A percentile compares a stretch with the other conserved stretches of the same genome.
These are phyloP conservation scores for Hippopotamus amphibius DNA, from an alignment of 2,113 vertebrate species.

Conservation along the genomic window DNA sequence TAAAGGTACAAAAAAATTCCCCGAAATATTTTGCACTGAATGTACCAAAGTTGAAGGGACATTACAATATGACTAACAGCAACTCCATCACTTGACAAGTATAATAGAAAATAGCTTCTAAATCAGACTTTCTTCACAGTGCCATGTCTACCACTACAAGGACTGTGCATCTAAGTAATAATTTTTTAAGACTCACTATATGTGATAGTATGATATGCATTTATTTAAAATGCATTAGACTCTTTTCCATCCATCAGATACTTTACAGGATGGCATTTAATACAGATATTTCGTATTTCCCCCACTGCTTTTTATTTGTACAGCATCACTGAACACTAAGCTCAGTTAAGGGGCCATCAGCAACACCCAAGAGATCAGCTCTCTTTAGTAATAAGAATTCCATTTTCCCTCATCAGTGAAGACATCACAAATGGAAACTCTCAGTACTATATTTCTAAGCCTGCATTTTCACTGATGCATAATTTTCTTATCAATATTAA, in stretches of 20 bases:
- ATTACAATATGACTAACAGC: slow-evolving; percentile 81
- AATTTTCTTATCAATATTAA: slow-evolving; percentile 85
- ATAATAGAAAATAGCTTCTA: slow-evolving; percentile 82
- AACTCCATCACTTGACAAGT: slow-evolving; percentile 83
- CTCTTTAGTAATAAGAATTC: slow-evolving; percentile 71
- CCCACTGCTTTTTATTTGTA: slow-evolving; percentile 87
- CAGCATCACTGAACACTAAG: slow-evolving; percentile 79
- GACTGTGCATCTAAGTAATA: slow-evolving; percentile 88
- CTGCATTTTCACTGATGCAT: slow-evolving; percentile 85
- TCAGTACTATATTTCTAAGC: slow-evolving; percentile 82
- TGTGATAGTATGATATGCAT: slow-evolving; percentile 87
- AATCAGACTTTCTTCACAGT: slow-evolving; percentile 84
- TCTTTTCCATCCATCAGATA: slow-evolving; percentile 87
- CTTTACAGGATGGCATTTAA: slow-evolving; percentile 86
- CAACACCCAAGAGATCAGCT: slow-evolving; percentile 70
- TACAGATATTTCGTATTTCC: slow-evolving; percentile 86
- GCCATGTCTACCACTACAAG: slow-evolving; percentile 84
- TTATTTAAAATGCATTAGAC: slow-evolving; percentile 88
- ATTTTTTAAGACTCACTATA: slow-evolving; percentile 86
- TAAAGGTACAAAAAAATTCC: slow-evolving; percentile 87
- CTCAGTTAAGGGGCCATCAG: slow-evolving; percentile 75
- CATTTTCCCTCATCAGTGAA: slow-evolving; percentile 75
- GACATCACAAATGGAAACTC: slow-evolving; percentile 77
- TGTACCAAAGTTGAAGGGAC: slow-evolving; percentile 90
- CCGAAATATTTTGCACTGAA: slow-evolving; percentile 89